Evolutionary conservation across 2,113 vertebrate genomes (phyloP), one percentile per base, ranked within the genome.

Genomic region (Ciconia stormi): DNA sequence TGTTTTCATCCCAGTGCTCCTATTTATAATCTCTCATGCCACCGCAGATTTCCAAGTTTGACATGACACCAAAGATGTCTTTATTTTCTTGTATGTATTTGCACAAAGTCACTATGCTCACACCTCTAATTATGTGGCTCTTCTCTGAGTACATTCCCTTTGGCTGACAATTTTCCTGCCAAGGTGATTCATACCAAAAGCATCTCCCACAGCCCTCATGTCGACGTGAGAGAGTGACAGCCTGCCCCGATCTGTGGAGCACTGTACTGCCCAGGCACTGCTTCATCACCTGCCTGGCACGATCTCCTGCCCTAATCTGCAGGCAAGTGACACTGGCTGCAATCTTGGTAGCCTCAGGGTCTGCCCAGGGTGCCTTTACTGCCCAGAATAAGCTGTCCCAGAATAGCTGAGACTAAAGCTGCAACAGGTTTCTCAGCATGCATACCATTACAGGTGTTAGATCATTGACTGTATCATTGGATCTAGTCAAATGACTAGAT

Each of bases 181-280:
- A 9, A 52, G 21, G 29, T 82, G 27, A 76, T 74, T 67, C 36
- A 66, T 44, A 58, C 25, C n/a, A 20, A 58, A 81, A 92, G 4
- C n/a, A 20, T 53, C 34, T 78, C 79, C 40, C 25, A 20, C 63
- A 69, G 26, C 10, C 36, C 17, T 80, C 53, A 40, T 19, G 9
- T 26, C 0, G 0, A 32, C 1, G 1, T 67, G 50, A 50, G 30
- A 58, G 16, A 47, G 11, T n/a, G 38, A 38, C 9, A 34, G 30
- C 11, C 32, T 78, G 17, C 15, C n/a, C 25, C 1, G 0, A 9
- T 7, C 52, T 49, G 11, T 16, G 36, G 65, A 84, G 34, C 10
- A 6, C 50, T 40, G 23, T 44, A 23, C 29, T 87, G 18, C 30
- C 20, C 65, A 44, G 58, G 46, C 26, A 70, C 16, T 4, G 3